phyloP scores from a whole-genome alignment of 2,113 vertebrate genomes.

The Catharus minimus region DNA sequence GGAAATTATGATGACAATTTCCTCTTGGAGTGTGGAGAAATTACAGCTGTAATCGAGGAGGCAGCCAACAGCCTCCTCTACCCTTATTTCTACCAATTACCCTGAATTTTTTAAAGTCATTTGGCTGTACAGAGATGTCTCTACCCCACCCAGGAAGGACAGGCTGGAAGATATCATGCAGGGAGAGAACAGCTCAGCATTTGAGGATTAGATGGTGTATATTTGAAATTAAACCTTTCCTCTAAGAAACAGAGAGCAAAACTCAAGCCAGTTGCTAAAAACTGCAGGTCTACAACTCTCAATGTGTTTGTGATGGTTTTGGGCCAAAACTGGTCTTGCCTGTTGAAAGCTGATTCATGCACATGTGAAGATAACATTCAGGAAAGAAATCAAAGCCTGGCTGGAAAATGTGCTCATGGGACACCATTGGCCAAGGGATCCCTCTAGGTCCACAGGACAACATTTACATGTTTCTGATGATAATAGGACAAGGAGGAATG shows the following conservation, averaged over 20 bases:
- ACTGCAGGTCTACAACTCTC: neutral
- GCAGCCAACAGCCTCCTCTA: neutral
- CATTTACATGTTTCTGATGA: too few species aligned
- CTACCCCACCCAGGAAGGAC: neutral
- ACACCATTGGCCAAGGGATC: neutral
- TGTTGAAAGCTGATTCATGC: neutral
- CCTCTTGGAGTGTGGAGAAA: neutral
- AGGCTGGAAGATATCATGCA: neutral
- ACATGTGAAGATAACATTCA: neutral
- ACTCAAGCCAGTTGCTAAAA: neutral
- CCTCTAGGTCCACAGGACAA: neutral
- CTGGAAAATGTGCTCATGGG: neutral
- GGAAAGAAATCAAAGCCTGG: neutral
- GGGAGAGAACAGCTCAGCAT: neutral
- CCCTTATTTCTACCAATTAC: neutral
- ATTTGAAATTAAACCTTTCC: neutral
- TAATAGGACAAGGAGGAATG: neutral
- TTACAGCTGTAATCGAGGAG: conserved; percentile 11
- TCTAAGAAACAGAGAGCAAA: neutral
- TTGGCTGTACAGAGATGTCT: neutral
- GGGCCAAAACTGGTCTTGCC: neutral
- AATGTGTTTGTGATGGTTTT: neutral
- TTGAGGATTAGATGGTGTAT: accelerated
- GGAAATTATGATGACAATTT: conserved; percentile 33
- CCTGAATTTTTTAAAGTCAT: neutral